Base-by-base conservation (phyloP, 2,888 invertebrate genomes). In the Gibbula magus region DNA sequence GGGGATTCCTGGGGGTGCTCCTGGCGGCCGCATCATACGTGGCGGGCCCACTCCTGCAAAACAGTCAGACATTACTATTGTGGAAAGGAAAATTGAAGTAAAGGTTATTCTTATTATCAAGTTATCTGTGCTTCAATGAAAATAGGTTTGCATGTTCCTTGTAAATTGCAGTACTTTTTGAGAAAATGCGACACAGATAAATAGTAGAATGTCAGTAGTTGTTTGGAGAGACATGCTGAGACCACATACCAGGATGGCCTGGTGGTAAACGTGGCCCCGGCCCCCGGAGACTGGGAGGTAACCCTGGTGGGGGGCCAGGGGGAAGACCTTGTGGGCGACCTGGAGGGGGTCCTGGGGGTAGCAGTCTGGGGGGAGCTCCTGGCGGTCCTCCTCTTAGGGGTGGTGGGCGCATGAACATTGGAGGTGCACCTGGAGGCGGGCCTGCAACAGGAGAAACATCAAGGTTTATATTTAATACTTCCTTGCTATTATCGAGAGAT, bases 161-260 rank as follows among this genome's bases (percentile, higher is more conserved):
- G n/a, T n/a, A n/a, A n/a, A n/a, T n/a, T n/a, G n/a, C n/a, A n/a
- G n/a, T n/a, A n/a, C n/a, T n/a, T n/a, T n/a, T n/a, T n/a, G n/a
- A n/a, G n/a, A n/a, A n/a, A 45, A 45, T 13, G 8, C 5, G 10
- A 45, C 13, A 13, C 45, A 45, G 13, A 10, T 45, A 10, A 10
- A 45, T 45, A 45, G 5, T 45, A 7, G 3, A 7, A 3, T 45
- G 45, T 10, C 45, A 8, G 1, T 45, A 4, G 13, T 10, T 45
- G 10, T 45, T 45, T 45, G 35, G 35, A 35, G 35, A 35, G 7
- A 35, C 3, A 35, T 35, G 3, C 5, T 10, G 45, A 45, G 45
- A 10, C 10, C 2, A 76, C 83, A 73, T 84, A 91, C 93, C 96
- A 87, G 94, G 95, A 29, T 95, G 95, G 32, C 95, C 95, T 80